Evolutionary conservation across 2,113 vertebrate species (phyloP), one percentile per base, ranked within the genome.

Genomic region (Hiodon alosoides): DNA sequence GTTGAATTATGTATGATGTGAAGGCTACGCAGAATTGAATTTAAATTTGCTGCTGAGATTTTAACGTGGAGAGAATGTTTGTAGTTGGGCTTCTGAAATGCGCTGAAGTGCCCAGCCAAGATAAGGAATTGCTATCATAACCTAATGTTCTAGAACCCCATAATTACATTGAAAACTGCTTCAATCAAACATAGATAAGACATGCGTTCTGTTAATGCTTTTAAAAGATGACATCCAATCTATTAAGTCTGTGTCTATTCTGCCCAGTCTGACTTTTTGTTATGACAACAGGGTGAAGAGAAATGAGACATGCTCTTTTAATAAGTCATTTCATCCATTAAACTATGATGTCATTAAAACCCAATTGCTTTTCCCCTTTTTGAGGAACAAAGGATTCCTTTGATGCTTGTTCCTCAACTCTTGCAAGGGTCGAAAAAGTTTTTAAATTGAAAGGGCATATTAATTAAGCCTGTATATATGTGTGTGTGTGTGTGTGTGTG

Each of bases 1-100:
- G 54, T 46, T 55, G 72, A 17, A 68, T 67, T 67, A 9, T 48
- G 57, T 46, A 67, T 58, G 68, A 68, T 68, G 62, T 55, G 47
- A 17, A 71, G 17, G 65, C 16, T 57, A 51, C 31, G 51, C 31
- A 67, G 8, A 58, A 48, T 50, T 50, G 53, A 48, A 55, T 67
- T 57, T 68, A 59, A 58, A 75, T 2, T 53, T 67, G 11, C 65
- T 58, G 54, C 16, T 68, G 65, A 50, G 55, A 47, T 67, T 59
- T 72, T 11, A 72, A 31, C 13, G 16, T 10, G 3, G 8, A 52
- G 58, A 59, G 17, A 2, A 10, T 50, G 13, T 50, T 17, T 13
- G 9, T 69, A 3, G 6, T 3, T 9, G 51, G n/a, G 48, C 50
- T 64, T 13, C 64, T 51, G 65, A 7, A 68, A 60, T 59, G 10